These are phyloP conservation scores for Equus quagga DNA, from an alignment of 2,113 vertebrate genomes.

Conservation along the genomic window DNA sequence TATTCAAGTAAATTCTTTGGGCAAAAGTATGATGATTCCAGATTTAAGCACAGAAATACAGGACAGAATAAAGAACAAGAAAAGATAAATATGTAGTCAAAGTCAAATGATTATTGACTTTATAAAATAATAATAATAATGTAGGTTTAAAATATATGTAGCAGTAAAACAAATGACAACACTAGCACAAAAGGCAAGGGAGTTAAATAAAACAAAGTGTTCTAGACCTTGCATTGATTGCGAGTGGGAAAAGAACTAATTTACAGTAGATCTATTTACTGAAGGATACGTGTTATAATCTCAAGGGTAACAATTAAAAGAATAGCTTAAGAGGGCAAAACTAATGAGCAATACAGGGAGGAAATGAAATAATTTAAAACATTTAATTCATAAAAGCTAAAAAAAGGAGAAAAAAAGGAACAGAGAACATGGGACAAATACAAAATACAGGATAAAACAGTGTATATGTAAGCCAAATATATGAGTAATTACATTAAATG, in stretches of 20 bases:
- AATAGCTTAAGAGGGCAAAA: background rate
- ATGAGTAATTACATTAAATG: background rate
- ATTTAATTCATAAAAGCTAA: background rate
- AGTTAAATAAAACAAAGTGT: background rate
- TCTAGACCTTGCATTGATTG: background rate
- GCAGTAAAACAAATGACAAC: background rate
- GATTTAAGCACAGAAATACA: background rate
- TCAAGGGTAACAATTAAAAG: background rate
- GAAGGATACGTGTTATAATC: background rate
- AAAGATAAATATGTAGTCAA: background rate
- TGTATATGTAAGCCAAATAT: background rate
- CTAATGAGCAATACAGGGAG: background rate
- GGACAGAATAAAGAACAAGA: background rate
- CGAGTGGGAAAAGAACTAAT: background rate
- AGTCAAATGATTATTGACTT: background rate
- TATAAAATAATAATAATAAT: background rate
- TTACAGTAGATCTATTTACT: background rate
- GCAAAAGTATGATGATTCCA: constrained; percentile 17
- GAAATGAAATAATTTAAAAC: background rate
- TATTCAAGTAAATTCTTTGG: background rate
- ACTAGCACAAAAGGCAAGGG: constrained; percentile 7
- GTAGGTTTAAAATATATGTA: constrained; percentile 3
- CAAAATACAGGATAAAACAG: background rate
- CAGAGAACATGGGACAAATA: background rate
- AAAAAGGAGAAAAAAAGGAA: background rate